These are phyloP conservation scores for Phalangium opilio DNA, from an alignment of 2,888 invertebrate genomes.

Conservation along the genomic window DNA sequence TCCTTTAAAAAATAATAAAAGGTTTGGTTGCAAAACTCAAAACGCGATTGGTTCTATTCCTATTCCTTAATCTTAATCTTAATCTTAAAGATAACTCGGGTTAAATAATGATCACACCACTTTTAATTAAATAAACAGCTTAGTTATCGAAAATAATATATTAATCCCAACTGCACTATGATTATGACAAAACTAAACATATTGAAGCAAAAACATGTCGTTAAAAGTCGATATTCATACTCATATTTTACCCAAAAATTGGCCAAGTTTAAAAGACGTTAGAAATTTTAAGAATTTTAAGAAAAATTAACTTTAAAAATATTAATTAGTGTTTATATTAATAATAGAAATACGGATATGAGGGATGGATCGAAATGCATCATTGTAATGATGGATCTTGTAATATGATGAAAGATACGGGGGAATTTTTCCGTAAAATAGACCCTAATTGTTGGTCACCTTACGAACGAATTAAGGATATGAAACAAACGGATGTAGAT, in stretches of 20 bases:
- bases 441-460: constrained; percentile 39
- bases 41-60: no score
- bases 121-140: no score
- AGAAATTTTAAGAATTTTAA: no score
- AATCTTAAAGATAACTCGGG: no score
- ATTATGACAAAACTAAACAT: no score
- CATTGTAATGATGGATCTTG: constrained; percentile 29
- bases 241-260: constrained; percentile 38
- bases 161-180: no score
- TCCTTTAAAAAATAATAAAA: no score
- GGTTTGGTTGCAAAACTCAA: no score
- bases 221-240: constrained; percentile 40
- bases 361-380: constrained; percentile 37
- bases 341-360: constrained; percentile 37
- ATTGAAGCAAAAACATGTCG: constrained; percentile 7
- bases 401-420: constrained; percentile 36
- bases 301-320: no score
- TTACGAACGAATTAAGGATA: constrained; percentile 35
- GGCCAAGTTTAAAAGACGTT: constrained; percentile 39
- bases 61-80: no score
- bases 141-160: no score
- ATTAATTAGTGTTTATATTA: background rate
- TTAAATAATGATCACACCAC: no score
- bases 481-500: constrained; percentile 37
- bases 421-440: constrained; percentile 37